These are phyloP conservation scores for Eueremaeus valkanovi DNA, from an alignment of 2,888 invertebrate genomes.

Conservation along the genomic window DNA sequence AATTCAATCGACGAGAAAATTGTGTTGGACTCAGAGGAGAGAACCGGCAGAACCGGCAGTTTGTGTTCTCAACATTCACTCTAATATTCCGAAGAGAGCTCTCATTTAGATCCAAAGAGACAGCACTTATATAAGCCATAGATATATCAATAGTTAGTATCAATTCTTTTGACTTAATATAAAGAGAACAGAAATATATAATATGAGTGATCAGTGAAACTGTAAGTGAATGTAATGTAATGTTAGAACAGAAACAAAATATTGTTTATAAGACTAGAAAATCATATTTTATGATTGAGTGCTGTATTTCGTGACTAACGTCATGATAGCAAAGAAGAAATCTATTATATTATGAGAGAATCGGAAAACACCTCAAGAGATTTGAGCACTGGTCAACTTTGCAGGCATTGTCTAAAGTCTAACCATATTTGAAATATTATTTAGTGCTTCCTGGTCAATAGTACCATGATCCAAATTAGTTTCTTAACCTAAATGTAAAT, in stretches of 20 bases:
- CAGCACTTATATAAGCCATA: background rate
- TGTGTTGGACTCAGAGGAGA: background rate
- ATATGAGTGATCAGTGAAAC: too few species aligned
- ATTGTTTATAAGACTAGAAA: background rate
- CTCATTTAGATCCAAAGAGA: background rate
- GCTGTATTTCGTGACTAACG: conserved; percentile 23
- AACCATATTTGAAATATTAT: too few species aligned
- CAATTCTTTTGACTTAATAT: background rate
- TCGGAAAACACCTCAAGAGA: conserved; percentile 26
- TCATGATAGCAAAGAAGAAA: background rate
- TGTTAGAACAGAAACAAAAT: background rate
- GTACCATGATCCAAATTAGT: too few species aligned
- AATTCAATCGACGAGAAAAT: conserved; percentile 10
- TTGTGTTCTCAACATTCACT: background rate
- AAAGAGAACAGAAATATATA: background rate
- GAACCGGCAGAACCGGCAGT: background rate
- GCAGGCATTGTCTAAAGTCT: too few species aligned
- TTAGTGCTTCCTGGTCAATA: too few species aligned
- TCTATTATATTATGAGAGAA: background rate
- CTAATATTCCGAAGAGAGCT: conserved; percentile 11
- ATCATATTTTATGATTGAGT: conserved; percentile 20
- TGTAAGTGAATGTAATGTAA: background rate
- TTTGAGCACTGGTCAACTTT: background rate
- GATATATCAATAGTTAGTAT: conserved; percentile 27
- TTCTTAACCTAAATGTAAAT: too few species aligned